phyloP scores from a whole-genome alignment of 2,113 vertebrate species.

The Xiphophorus maculatus region DNA sequence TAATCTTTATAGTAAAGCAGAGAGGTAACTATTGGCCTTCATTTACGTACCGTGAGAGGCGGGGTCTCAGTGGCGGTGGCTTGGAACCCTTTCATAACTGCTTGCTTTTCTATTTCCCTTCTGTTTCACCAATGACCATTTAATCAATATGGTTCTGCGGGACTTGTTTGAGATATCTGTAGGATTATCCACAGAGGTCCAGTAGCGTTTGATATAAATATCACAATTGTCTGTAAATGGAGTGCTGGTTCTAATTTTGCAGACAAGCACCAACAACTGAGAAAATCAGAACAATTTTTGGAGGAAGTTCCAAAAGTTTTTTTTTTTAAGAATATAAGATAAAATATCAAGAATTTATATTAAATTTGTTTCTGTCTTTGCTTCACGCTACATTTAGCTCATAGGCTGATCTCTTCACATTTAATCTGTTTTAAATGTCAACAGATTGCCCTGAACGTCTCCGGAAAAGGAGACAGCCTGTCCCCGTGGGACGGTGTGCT shows the following conservation, averaged over 20 bases:
- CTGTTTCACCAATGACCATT: not conserved
- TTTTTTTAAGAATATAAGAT: not conserved
- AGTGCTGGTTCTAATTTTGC: too few relatives aligned
- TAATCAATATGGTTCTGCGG: not conserved
- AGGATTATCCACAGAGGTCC: not conserved
- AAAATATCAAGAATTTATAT: not conserved
- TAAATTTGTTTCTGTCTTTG: not conserved
- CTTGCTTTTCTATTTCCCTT: not conserved
- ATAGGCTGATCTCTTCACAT: not conserved
- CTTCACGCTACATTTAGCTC: not conserved
- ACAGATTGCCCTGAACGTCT: conserved; percentile 95
- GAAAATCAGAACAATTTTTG: too few relatives aligned
- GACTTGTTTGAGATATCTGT: not conserved
- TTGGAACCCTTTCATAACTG: not conserved
- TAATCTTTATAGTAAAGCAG: not conserved
- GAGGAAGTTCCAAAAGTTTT: too few relatives aligned
- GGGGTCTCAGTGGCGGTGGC: too few relatives aligned
- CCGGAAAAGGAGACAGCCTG: conserved; percentile 97
- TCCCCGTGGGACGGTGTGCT: conserved; percentile 94
- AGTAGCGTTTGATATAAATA: too few relatives aligned
- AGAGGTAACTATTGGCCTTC: not conserved
- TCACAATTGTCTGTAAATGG: too few relatives aligned
- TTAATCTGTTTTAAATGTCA: conserved; percentile 33
- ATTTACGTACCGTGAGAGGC: too few relatives aligned
- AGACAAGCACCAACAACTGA: too few relatives aligned